Evolutionary conservation across 2,113 vertebrate species (phyloP), one percentile per base, ranked within the genome.

Genomic region (Sylvilagus bachmani): DNA sequence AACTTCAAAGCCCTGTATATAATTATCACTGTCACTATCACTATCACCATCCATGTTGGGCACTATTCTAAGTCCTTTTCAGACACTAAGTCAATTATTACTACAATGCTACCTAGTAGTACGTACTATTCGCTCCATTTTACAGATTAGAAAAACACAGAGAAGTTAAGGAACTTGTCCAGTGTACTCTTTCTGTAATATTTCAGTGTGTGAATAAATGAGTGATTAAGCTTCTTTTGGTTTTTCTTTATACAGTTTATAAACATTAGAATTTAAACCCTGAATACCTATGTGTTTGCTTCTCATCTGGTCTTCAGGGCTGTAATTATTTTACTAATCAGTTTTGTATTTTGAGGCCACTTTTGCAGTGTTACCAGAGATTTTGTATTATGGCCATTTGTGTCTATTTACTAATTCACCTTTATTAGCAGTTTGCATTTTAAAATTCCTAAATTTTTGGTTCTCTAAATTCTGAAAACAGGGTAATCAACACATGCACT

Each of bases 371-470:
- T 86, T 82, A n/a, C 31, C 51, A 83, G 16, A 49, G 49, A 61
- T 84, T 17, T 86, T 79, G 79, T 85, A 51, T 79, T 92, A 70
- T 29, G 24, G 64, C 86, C 64, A 78, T 97, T 95, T 91, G 61
- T 90, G 13, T 96, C 10, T 55, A 31, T 22, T 94, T 74, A 10
- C 29, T 86, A 91, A 89, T 97, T 84, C 75, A 95, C 95, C 92
- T n/a, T 61, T 89, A 21, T 17, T 88, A 90, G 75, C 24, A 85
- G 62, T 49, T 96, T 95, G 19, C 51, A 97, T 97, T 96, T 96
- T 92, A 96, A 53, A 97, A 19, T 75, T 93, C 0, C 13, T 81
- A 38, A 29, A 8, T 96, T 97, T 95, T 17, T n/a, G 94, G 21
- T 61, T 95, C 67, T 82, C 64, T 77, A 87, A 97, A 81, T 75